These are phyloP conservation scores for Spheniscus humboldti DNA, from an alignment of 2,797 vertebrate genomes.

Conservation along the genomic window DNA sequence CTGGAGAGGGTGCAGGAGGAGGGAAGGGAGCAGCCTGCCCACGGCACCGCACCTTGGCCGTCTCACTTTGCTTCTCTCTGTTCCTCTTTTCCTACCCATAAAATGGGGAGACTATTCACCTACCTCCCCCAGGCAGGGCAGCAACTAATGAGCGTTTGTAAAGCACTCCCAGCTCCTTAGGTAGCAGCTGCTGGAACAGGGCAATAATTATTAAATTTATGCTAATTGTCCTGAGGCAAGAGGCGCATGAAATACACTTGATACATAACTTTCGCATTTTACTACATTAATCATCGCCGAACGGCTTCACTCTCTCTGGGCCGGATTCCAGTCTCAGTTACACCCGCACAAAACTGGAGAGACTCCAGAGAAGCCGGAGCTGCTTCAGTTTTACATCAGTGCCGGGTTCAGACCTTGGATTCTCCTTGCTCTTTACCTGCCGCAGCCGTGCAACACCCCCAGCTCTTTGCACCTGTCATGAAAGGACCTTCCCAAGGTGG, in stretches of 20 bases:
- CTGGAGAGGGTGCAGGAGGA: not conserved
- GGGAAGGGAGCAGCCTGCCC: not conserved
- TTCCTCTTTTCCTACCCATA: not conserved
- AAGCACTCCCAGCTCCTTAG: slow-evolving; percentile 45
- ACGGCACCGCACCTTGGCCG: not conserved
- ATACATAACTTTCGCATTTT: slow-evolving; percentile 52
- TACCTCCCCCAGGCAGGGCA: not conserved
- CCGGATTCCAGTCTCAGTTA: slow-evolving; percentile 42
- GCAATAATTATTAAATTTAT: slow-evolving; percentile 53
- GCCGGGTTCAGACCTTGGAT: not conserved
- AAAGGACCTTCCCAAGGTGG: not conserved
- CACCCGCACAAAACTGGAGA: slow-evolving; percentile 54
- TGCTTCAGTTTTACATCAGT: not conserved
- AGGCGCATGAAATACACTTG: slow-evolving; percentile 32
- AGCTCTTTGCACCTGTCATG: not conserved
- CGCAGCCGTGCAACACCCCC: rapidly evolving
- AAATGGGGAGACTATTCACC: slow-evolving; percentile 9
- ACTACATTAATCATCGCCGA: slow-evolving; percentile 31
- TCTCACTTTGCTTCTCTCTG: not conserved
- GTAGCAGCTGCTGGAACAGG: slow-evolving; percentile 48
- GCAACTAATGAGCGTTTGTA: not conserved
- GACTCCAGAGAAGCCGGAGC: slow-evolving; percentile 26
- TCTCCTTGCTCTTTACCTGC: not conserved
- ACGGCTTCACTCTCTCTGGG: slow-evolving; percentile 42
- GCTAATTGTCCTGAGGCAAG: slow-evolving; percentile 50